Evolutionary conservation across 2,888 invertebrate genomes (phyloP), one percentile per base, ranked within the genome.

Genomic region (Lycophotia porphyrea): DNA sequence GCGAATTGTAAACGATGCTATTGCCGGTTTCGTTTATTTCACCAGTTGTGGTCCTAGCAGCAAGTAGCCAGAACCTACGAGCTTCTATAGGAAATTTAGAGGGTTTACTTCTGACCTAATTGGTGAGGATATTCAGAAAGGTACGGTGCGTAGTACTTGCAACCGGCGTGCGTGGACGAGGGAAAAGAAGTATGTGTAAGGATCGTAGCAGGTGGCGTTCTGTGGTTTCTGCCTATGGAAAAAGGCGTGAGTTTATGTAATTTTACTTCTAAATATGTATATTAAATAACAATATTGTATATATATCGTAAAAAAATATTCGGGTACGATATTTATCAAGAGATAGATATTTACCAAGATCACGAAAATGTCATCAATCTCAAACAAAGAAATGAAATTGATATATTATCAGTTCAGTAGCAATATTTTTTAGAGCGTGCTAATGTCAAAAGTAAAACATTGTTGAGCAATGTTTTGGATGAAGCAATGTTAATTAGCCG

Each of bases 381-480:
- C 24, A 67, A 60, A n/a, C 3, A n/a, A 31, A 31, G 2, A 67
- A 76, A 64, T 58, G 58, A 47, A 58, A 7, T 18, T 47, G 34
- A 34, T 49, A 34, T 44, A 60, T 44, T 13, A 74, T 47, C 58
- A 21, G 64, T 52, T 66, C 63, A 58, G 36, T 58, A 49, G 31
- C 44, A 74, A 68, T n/a, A n/a, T 52, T 39, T 73, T 78, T 67
- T 67, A 61, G 58, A 78, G 58, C 78, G 73, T 71, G 70, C 73
- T 71, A 78, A 70, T 70, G 66, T 73, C 69, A 81, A 63, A 63
- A 82, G 44, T 75, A 81, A 73, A 75, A 60, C 72, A 83, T 36
- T n/a, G 27, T 69, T 71, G 27, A 34, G 69, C 69, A 76, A 60
- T 31, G 60, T 58, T 63, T 76, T 52, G 44, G 55, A 69, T 80